A percentile compares a stretch with the other conserved stretches of the same genome.
phyloP scores from a whole-genome alignment of 1,140 invertebrate genomes.

The Drosophila tani region DNA sequence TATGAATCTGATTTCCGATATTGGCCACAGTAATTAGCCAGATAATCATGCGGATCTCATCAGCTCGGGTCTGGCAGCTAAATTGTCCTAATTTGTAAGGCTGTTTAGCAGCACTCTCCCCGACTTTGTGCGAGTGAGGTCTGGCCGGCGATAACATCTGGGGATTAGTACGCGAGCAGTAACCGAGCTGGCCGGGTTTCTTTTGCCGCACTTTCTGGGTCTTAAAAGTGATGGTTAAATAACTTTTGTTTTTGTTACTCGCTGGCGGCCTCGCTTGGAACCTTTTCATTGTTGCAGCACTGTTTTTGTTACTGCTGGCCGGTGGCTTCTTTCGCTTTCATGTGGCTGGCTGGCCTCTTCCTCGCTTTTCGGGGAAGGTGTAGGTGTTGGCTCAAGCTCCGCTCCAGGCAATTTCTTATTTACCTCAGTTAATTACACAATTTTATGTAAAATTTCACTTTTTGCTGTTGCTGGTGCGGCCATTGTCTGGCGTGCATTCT shows the following conservation, averaged over 20 bases:
- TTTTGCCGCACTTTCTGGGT: slow-evolving; percentile 40
- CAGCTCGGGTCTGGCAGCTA: slow-evolving; percentile 12
- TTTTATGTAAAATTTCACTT: slow-evolving; percentile 83
- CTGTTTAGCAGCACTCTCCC: slow-evolving; percentile 55
- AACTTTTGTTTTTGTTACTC: slow-evolving; percentile 64
- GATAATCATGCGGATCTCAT: slow-evolving; percentile 12
- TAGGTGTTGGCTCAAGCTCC: slow-evolving; percentile 63
- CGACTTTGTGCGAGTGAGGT: slow-evolving; percentile 19
- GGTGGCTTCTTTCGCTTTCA: slow-evolving; percentile 68
- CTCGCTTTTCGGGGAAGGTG: slow-evolving; percentile 26
- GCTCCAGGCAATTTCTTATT: slow-evolving; percentile 63
- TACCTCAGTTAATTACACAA: slow-evolving; percentile 76
- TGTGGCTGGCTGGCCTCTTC: slow-evolving; percentile 20
- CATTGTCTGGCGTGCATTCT: slow-evolving; percentile 60
- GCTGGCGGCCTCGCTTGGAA: slow-evolving; percentile 36
- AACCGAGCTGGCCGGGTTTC: slow-evolving; percentile 69
- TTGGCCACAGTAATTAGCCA: slow-evolving; percentile 1
- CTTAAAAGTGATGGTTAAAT: slow-evolving; percentile 60
- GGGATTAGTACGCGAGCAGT: slow-evolving; percentile 5
- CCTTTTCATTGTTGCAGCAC: slow-evolving; percentile 30
- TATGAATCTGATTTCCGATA: not conserved
- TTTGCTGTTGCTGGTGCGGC: slow-evolving; percentile 24
- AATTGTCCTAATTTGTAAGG: slow-evolving; percentile 67
- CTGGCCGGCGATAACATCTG: slow-evolving; percentile 57
- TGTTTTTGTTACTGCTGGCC: slow-evolving; percentile 27